Base-by-base conservation (phyloP, 2,888 invertebrate species). In the Aphidoletes aphidimyza region DNA sequence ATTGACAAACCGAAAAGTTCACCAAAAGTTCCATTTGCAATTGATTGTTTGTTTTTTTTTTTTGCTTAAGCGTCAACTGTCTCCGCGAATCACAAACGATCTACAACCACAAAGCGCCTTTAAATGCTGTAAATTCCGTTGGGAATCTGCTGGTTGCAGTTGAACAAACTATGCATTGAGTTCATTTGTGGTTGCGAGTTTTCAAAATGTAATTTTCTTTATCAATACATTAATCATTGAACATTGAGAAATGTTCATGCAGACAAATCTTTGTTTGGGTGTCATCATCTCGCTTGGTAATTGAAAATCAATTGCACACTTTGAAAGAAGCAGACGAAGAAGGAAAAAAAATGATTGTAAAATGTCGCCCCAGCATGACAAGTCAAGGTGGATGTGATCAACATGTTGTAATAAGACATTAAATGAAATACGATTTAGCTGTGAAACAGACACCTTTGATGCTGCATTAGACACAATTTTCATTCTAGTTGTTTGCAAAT, bases 1-100 rank as follows among this genome's bases (percentile, higher is more conserved):
- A 81, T 37, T 37, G 37, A 81, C 81, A 81, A 81, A 30, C 34
- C 19, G 0, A n/a, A 81, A 81, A 81, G 81, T 81, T 81, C 81
- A 81, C 11, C 3, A n/a, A n/a, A n/a, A 2, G 30, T 69, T 26
- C 69, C 30, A 69, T 30, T 26, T 69, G n/a, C 22, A 54, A 54
- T 54, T 22, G 22, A 54, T 42, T 14, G 8, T 6, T n/a, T n/a
- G 47, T 47, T 5, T 19, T 17, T 3, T 47, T 47, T 6, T 47
- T 47, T 2, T 11, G 54, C 22, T 6, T 5, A n/a, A 1, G 3
- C 69, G 34, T 69, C 30, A 69, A 69, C 69, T 69, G 69, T 69
- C 69, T 69, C 34, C 54, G 14, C 26, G 30, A 26, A 14, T 5
- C 30, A 69, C 14, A 8, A 69, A 6, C 6, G n/a, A n/a, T n/a